These are phyloP conservation scores for Diabrotica virgifera DNA, from an alignment of 1,140 invertebrate species.

Conservation along the genomic window DNA sequence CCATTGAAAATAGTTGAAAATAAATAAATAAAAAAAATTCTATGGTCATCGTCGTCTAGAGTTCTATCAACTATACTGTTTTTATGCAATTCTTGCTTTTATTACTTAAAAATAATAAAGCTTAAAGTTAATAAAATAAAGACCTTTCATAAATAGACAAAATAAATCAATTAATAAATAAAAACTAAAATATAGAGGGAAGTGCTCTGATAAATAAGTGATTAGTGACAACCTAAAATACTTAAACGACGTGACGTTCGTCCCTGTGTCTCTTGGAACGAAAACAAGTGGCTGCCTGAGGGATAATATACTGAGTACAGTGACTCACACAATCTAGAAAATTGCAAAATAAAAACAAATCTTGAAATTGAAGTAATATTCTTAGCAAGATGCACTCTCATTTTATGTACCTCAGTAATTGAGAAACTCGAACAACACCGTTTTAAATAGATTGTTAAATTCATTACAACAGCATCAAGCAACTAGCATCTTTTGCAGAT, in stretches of 20 bases:
- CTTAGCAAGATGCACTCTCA: conserved; percentile 12
- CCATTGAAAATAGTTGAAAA: too few species aligned
- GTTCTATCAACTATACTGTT: too few species aligned
- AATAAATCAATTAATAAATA: too few species aligned
- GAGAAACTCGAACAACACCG: conserved; percentile 12
- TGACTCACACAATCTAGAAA: conserved; percentile 16
- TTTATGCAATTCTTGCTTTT: too few species aligned
- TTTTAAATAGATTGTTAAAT: conserved; percentile 17
- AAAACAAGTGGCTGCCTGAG: neutral
- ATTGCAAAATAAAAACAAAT: conserved; percentile 18
- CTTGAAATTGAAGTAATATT: conserved; percentile 10
- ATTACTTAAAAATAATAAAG: too few species aligned
- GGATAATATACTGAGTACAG: conserved; percentile 13
- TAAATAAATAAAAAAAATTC: too few species aligned
- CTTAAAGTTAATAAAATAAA: too few species aligned
- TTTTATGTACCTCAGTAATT: conserved; percentile 9
- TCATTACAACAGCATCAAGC: conserved; percentile 4
- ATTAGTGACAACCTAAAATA: too few species aligned
- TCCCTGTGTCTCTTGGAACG: neutral
- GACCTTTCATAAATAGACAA: too few species aligned
- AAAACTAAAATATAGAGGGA: too few species aligned
- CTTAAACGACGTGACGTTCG: neutral
- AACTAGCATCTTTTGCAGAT: neutral
- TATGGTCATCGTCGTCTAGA: too few species aligned
- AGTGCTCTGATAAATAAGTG: too few species aligned